Conservation (phyloP, 2,797 vertebrate genomes). For the Gorsachius magnificus region DNA sequence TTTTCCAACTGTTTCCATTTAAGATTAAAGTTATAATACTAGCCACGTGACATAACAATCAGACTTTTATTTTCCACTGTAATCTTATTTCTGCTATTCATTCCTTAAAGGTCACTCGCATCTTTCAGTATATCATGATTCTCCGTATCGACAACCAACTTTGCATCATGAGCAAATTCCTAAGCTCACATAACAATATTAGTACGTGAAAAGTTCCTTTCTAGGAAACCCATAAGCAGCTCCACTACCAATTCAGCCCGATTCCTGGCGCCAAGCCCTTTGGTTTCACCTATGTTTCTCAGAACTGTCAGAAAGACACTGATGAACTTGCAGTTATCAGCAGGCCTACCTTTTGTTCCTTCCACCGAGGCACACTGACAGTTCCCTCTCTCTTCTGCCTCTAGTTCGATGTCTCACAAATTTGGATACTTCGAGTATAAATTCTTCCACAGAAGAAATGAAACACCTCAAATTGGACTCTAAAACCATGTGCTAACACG, state of each 20-base stretch:
- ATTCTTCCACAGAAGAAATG: not conserved
- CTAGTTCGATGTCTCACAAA: not conserved
- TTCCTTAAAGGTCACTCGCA: not conserved
- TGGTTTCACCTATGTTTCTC: not conserved
- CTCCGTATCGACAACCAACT: not conserved
- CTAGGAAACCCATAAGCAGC: not conserved
- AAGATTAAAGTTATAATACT: not conserved
- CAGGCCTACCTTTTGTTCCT: not conserved
- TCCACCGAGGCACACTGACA: not conserved
- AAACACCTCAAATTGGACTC: not conserved
- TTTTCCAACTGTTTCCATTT: not conserved
- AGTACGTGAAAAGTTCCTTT: not conserved
- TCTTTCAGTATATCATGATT: not conserved
- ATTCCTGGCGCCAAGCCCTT: not conserved
- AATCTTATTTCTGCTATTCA: not conserved
- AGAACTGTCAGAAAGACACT: not conserved
- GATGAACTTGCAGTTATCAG: not conserved
- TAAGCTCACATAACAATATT: not conserved
- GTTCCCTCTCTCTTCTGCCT: not conserved
- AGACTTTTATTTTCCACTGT: not conserved
- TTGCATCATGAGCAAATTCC: not conserved
- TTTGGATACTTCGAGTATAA: not conserved
- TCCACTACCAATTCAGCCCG: not conserved
- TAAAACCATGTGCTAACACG: rapidly evolving
- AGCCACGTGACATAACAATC: not conserved